Evolutionary conservation across 2,113 vertebrate genomes (phyloP).

Genomic region (Ovibos moschatus): DNA sequence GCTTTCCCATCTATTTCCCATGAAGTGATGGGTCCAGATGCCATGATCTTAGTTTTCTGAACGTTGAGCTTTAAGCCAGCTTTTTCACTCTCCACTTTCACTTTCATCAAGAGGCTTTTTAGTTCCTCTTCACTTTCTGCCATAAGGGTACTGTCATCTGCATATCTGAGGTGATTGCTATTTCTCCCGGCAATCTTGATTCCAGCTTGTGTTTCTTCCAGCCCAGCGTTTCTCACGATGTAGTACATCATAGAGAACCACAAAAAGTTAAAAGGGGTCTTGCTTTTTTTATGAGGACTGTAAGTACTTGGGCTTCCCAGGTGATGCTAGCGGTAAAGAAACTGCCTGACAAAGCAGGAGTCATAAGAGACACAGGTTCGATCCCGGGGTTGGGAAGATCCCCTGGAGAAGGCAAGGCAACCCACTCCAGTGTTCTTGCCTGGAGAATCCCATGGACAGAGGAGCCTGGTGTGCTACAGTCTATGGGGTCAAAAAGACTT

Average conservation of each 20-base stretch:
- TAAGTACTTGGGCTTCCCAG: background rate
- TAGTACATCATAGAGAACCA: background rate
- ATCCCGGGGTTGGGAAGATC: background rate
- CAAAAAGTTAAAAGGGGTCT: background rate
- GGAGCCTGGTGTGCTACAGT: background rate
- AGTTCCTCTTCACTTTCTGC: no score
- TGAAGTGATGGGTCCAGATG: no score
- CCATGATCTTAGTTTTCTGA: no score
- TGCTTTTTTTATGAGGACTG: background rate
- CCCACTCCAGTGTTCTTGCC: background rate
- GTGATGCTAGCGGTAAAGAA: background rate
- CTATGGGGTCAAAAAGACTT: background rate
- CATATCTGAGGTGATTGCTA: no score
- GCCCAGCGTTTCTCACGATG: no score
- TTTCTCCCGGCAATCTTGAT: no score
- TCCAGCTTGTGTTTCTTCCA: no score
- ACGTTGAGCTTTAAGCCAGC: no score
- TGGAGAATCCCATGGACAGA: background rate
- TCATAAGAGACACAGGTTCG: background rate
- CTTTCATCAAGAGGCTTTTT: no score
- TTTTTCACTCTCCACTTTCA: no score
- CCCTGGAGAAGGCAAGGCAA: background rate
- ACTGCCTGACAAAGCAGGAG: background rate
- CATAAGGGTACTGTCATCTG: no score
- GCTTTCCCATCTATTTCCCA: no score